Conservation (phyloP, 1,140 invertebrate species). For the Caenorhabditis latens region DNA sequence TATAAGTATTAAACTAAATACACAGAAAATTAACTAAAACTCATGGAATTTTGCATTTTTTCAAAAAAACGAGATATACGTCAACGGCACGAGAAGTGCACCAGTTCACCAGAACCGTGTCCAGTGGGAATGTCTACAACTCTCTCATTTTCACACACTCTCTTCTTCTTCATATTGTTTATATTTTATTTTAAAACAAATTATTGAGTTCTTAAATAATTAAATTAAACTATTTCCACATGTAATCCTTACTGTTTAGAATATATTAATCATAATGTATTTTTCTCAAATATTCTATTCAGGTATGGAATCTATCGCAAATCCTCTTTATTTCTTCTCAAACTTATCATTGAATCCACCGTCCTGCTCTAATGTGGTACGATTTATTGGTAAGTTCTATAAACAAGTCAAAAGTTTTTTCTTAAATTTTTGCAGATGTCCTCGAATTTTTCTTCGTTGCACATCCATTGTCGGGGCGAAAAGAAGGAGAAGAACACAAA, state of each 20-base stretch:
- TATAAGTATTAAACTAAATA: too few species aligned
- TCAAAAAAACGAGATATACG: constrained; percentile 18
- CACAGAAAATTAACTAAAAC: background rate
- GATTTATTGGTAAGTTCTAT: constrained; percentile 20
- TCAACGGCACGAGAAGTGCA: background rate
- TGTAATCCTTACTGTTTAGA: too few species aligned
- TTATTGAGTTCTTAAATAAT: too few species aligned
- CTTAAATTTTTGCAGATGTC: constrained; percentile 54
- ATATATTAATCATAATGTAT: too few species aligned
- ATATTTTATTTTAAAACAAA: background rate
- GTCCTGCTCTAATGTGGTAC: constrained; percentile 21
- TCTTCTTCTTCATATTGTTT: constrained; percentile 6
- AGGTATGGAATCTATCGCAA: constrained; percentile 33
- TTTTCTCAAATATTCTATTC: background rate
- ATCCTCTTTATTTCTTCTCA: constrained; percentile 53
- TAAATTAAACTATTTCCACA: too few species aligned
- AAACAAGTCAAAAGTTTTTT: background rate
- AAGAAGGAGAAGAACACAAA: constrained; percentile 67
- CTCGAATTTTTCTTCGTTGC: constrained; percentile 68
- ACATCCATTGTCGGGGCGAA: constrained; percentile 65
- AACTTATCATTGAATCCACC: constrained; percentile 27
- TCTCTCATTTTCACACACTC: background rate
- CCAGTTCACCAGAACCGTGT: background rate
- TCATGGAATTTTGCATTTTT: background rate
- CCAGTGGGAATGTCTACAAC: background rate